Evolutionary conservation across 2,797 vertebrate genomes (phyloP), one percentile per base, ranked within the genome.

Genomic region (Furcifer pardalis): DNA sequence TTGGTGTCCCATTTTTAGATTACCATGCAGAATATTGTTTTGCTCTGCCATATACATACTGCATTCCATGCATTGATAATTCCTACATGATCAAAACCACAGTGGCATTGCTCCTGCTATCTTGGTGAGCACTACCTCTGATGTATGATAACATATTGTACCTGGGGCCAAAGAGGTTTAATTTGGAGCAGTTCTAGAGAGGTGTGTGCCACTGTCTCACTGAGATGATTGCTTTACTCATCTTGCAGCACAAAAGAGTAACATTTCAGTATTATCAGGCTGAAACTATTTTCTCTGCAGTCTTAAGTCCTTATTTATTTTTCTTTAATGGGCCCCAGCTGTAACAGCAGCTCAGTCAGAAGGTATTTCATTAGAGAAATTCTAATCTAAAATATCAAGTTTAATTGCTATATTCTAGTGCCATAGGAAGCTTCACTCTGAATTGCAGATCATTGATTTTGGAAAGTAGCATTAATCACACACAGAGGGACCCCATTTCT

Each of bases 341-440:
- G 13, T 66, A 66, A 15, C 27, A 44, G 32, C 44, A 66, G n/a
- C 21, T 49, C 2, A 7, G 5, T 30, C 25, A 32, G 9, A 62
- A 62, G 52, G 27, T 65, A 63, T 65, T 32, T n/a, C 4, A 37
- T 74, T 32, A 42, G 37, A 46, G 63, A 35, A 73, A 25, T 59
- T 37, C 27, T 23, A 7, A 1, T 35, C 32, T 7, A 9, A 46
- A 49, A 30, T 37, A 35, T 76, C 63, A 75, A 32, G 27, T 83
- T 35, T 83, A 42, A 37, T 74, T 75, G 30, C 78, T 12, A 21
- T 59, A 12, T 46, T 80, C 25, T 10, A 19, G 13, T 62, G 76
- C 49, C 52, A 56, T 17, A 83, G 82, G 63, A 83, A 77, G 17
- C 44, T 68, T 62, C 42, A 66, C 35, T 65, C 27, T 83, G 44